phyloP scores from a whole-genome alignment of 2,113 vertebrate genomes.

The Pygoscelis antarcticus region DNA sequence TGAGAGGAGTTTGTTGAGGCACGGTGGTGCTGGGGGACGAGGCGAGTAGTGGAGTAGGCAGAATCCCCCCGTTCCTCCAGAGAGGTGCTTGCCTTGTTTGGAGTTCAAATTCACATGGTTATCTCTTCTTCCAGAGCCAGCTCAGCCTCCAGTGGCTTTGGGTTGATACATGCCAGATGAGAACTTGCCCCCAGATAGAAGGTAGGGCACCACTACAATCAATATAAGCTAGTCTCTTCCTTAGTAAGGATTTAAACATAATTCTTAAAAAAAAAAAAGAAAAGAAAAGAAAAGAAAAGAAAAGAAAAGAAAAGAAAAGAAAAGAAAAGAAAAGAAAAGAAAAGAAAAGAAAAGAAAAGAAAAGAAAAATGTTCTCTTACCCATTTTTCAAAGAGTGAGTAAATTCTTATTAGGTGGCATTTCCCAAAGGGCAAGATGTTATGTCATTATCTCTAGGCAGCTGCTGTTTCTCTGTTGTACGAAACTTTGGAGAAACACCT shows the following conservation, averaged over 20 bases:
- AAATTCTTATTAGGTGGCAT: not conserved
- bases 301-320: too few species aligned
- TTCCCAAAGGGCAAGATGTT: not conserved
- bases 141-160: not conserved
- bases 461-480: not conserved
- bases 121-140: not conserved
- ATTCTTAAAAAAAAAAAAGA: not conserved
- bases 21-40: not conserved
- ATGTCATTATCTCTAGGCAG: not conserved
- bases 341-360: too few species aligned
- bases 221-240: not conserved
- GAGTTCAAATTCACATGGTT: not conserved
- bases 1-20: not conserved
- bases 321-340: too few species aligned
- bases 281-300: too few species aligned
- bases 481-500: not conserved
- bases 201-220: not conserved
- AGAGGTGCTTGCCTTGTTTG: not conserved
- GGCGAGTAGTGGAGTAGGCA: not conserved
- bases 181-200: not conserved
- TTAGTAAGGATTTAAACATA: not conserved
- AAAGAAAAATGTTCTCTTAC: not conserved
- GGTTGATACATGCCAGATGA: not conserved
- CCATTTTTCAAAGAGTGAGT: not conserved
- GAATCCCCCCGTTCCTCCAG: not conserved